Evolutionary conservation across 2,797 vertebrate species (phyloP).

Genomic region (Enteromius unitaeniatus): DNA sequence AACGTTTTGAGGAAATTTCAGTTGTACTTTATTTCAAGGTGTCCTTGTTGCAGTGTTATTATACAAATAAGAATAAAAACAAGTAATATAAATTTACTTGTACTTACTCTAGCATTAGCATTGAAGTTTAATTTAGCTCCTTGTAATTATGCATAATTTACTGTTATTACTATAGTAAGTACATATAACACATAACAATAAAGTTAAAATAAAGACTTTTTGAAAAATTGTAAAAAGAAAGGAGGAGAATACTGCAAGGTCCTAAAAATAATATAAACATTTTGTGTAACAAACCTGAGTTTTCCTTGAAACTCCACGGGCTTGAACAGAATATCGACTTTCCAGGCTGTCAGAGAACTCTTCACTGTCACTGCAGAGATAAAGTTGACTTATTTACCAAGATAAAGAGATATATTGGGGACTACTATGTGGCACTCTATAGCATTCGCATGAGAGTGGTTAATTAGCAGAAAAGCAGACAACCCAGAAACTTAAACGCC

Average conservation of each 20-base stretch:
- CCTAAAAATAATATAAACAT: neutral
- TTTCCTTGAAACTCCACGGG: neutral
- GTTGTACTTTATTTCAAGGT: neutral
- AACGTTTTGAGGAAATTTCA: neutral
- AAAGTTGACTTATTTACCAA: slow-evolving; percentile 41
- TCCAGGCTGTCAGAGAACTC: slow-evolving; percentile 77
- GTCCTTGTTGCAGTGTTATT: neutral
- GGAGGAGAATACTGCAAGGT: neutral
- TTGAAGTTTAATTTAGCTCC: neutral
- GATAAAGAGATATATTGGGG: slow-evolving; percentile 10
- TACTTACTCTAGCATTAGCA: neutral
- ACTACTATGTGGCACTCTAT: slow-evolving; percentile 1
- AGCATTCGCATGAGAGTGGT: slow-evolving; percentile 11
- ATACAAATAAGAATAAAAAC: neutral
- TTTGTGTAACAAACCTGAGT: slow-evolving; percentile 35
- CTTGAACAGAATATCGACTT: slow-evolving; percentile 46
- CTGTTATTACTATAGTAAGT: neutral
- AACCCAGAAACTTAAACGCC: neutral
- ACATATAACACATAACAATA: neutral
- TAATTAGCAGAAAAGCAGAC: slow-evolving; percentile 26
- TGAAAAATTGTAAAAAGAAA: neutral
- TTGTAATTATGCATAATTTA: neutral
- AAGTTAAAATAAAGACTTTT: neutral
- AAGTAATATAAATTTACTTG: neutral
- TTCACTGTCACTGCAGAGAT: slow-evolving; percentile 70